Percentiles rank a stretch among this genome's conserved stretches.
Evolutionary conservation across 1,140 invertebrate species (phyloP).

Genomic region (Cryptotermes secundus): DNA sequence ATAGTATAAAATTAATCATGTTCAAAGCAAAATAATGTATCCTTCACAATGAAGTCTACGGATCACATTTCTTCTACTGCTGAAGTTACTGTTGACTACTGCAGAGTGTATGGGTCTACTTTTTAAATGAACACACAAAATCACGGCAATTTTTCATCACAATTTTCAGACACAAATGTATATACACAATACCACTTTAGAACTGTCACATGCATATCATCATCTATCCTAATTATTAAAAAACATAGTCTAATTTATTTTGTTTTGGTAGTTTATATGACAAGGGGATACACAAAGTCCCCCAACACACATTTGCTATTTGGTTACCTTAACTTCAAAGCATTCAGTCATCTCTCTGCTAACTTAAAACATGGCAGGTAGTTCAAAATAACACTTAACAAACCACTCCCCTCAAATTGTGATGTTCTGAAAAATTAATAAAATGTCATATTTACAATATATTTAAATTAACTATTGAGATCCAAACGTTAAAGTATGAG

Average conservation of each 20-base stretch:
- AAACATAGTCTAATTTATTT: neutral
- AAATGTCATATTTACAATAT: neutral
- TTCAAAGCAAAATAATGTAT: neutral
- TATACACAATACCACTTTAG: neutral
- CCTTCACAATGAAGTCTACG: neutral
- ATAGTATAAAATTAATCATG: neutral
- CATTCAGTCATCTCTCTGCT: slow-evolving; percentile 7
- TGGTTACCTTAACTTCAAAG: neutral
- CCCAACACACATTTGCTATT: neutral
- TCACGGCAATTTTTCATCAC: neutral
- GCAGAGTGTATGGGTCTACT: neutral
- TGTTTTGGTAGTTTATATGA: neutral
- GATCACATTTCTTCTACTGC: neutral
- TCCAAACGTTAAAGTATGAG: neutral
- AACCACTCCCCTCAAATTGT: neutral
- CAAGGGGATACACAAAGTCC: neutral
- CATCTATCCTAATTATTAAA: neutral
- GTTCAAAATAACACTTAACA: neutral
- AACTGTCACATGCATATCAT: neutral
- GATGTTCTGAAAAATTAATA: neutral
- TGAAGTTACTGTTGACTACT: neutral
- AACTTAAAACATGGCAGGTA: neutral
- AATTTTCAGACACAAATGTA: neutral
- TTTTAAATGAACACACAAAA: slow-evolving; percentile 5
- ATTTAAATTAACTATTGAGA: slow-evolving; percentile 11